phyloP scores from a whole-genome alignment of 2,888 invertebrate genomes.

The Rhingia rostrata region DNA sequence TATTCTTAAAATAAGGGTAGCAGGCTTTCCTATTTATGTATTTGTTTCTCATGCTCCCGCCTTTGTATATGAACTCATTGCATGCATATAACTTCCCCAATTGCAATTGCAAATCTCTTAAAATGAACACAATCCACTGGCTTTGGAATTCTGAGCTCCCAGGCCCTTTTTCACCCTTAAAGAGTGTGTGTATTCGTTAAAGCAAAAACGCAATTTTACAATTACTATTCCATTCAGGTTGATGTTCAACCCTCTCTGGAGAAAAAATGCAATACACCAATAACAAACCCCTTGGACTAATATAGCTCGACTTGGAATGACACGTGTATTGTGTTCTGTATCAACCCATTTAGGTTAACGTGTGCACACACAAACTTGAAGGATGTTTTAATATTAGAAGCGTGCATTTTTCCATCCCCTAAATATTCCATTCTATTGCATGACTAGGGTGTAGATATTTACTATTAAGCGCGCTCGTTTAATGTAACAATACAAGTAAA shows the following conservation, averaged over 20 bases:
- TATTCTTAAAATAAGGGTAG: no score
- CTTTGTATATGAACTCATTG: no score
- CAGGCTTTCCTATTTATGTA: no score
- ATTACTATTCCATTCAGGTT: slow-evolving; percentile 7
- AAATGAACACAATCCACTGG: background rate
- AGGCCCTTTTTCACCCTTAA: slow-evolving; percentile 75
- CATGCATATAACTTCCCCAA: no score
- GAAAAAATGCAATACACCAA: background rate
- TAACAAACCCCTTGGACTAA: background rate
- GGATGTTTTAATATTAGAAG: background rate
- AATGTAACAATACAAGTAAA: slow-evolving; percentile 81
- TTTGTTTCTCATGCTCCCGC: no score
- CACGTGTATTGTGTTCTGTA: no score
- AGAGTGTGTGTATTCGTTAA: slow-evolving; percentile 76
- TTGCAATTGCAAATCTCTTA: no score
- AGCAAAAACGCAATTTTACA: slow-evolving; percentile 60
- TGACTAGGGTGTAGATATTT: background rate
- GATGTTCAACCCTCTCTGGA: slow-evolving; percentile 8
- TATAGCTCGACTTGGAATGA: no score
- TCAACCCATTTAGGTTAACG: no score
- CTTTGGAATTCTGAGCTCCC: slow-evolving; percentile 65
- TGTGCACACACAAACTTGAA: background rate
- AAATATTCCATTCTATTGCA: background rate
- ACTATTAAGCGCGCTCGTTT: slow-evolving; percentile 17
- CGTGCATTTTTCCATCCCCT: slow-evolving; percentile 30